phyloP scores from a whole-genome alignment of 2,888 invertebrate species.

The Drosophila subsilvestris region DNA sequence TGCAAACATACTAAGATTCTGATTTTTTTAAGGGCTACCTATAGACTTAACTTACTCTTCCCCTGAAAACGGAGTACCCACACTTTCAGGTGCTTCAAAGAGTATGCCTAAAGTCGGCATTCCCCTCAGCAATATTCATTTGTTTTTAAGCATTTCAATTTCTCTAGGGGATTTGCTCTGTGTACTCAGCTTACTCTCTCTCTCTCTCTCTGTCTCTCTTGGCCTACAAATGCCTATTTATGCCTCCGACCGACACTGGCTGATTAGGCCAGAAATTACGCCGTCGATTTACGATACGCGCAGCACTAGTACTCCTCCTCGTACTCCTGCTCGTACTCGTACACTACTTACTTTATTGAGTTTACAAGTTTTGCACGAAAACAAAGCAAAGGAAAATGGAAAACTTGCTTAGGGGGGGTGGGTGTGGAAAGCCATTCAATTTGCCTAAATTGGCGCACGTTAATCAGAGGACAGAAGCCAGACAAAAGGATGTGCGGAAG shows the following conservation, averaged over 20 bases:
- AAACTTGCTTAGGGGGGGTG: neutral
- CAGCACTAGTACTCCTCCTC: neutral
- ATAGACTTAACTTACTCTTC: no score
- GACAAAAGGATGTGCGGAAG: slow-evolving; percentile 20
- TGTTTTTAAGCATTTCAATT: slow-evolving; percentile 77
- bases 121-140: slow-evolving; percentile 55
- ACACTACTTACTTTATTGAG: slow-evolving; percentile 39
- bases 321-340: neutral
- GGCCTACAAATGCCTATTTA: slow-evolving; percentile 59
- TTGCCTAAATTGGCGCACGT: slow-evolving; percentile 77
- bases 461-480: slow-evolving; percentile 60
- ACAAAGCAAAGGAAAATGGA: slow-evolving; percentile 48
- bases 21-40: no score
- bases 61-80: no score
- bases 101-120: neutral
- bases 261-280: slow-evolving; percentile 72
- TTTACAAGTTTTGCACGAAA: slow-evolving; percentile 36
- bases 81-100: neutral
- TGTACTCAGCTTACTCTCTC: neutral
- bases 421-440: slow-evolving; percentile 67
- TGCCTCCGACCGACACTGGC: slow-evolving; percentile 36
- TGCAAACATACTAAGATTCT: no score
- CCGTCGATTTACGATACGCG: slow-evolving; percentile 53
- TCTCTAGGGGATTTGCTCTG: slow-evolving; percentile 61
- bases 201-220: slow-evolving; percentile 10